Conservation (phyloP, 35 echinoderm and acorn worm species). For the Acanthaster planci region DNA sequence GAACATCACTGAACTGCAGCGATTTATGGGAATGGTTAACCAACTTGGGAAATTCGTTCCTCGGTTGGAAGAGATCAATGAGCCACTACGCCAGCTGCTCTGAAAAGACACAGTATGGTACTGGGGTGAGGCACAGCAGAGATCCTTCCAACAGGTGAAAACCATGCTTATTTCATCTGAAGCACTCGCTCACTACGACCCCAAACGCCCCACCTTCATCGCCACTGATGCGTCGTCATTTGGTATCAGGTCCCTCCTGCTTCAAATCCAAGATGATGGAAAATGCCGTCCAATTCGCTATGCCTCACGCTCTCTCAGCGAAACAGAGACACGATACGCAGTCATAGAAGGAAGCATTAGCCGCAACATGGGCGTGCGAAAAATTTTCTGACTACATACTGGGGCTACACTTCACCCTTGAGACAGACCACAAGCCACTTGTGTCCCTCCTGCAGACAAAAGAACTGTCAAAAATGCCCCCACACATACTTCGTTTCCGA, state of each 20-base stretch:
- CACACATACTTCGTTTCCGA: conserved; percentile 56
- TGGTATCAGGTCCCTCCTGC: conserved; percentile 46
- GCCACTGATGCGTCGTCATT: conserved; percentile 55
- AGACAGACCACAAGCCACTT: conserved; percentile 29
- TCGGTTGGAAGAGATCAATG: conserved; percentile 18
- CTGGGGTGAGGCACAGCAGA: conserved; percentile 51
- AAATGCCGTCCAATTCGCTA: conserved; percentile 47
- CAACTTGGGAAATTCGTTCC: conserved; percentile 67
- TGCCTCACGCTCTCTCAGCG: conserved; percentile 60
- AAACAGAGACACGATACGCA: too few species aligned
- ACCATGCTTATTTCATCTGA: conserved; percentile 37
- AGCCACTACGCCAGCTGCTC: conserved; percentile 53
- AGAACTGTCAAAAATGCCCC: conserved; percentile 46
- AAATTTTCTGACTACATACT: conserved; percentile 52
- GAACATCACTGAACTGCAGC: conserved; percentile 42
- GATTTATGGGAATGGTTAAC: conserved; percentile 60
- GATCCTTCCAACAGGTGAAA: conserved; percentile 62
- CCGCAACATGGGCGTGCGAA: conserved; percentile 50
- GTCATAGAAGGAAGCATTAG: conserved; percentile 70
- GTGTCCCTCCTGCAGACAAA: conserved; percentile 39
- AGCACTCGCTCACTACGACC: conserved; percentile 44
- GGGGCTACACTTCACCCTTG: conserved; percentile 37
- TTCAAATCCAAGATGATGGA: conserved; percentile 51
- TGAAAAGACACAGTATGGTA: conserved; percentile 47
- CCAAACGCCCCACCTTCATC: conserved; percentile 36